Conservation (phyloP, 2,113 vertebrate genomes). For the Mus spicilegus region DNA sequence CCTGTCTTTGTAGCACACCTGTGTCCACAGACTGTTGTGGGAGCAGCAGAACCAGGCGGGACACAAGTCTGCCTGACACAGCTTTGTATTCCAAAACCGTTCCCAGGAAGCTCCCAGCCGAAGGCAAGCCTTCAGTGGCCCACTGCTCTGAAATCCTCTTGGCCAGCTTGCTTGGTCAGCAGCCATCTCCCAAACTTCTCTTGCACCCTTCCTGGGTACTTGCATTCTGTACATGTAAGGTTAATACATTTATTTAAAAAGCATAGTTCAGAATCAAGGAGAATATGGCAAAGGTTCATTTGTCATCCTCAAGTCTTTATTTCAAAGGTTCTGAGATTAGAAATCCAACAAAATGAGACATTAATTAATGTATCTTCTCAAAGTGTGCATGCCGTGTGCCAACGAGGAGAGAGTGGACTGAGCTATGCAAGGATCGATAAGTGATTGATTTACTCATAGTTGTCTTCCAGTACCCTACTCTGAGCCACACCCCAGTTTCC, state of each 20-base stretch:
- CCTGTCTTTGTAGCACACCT: rapidly evolving
- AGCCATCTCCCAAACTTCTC: not conserved
- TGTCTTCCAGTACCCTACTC: not conserved
- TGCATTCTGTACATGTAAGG: conserved; percentile 25
- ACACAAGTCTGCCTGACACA: rapidly evolving
- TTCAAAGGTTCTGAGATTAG: conserved; percentile 56
- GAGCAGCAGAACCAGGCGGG: not conserved
- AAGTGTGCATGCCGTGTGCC: conserved; percentile 28
- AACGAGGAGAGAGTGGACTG: not conserved
- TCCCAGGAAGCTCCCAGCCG: rapidly evolving
- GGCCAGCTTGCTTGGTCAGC: not conserved
- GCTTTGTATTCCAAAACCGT: not conserved
- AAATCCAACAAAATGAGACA: conserved; percentile 66
- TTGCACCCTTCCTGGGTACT: not conserved
- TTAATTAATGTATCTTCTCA: conserved; percentile 43
- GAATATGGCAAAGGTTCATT: conserved; percentile 15
- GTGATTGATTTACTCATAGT: not conserved
- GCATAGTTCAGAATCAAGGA: conserved; percentile 58
- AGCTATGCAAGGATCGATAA: too few species aligned
- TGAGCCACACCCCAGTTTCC: not conserved
- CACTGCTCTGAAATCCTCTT: rapidly evolving
- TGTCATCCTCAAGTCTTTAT: conserved; percentile 58
- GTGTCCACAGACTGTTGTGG: not conserved
- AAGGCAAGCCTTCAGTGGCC: rapidly evolving
- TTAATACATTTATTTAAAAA: not conserved